Base-by-base conservation (phyloP, 2,888 invertebrate species). In the Lasioglossum oenotherae region DNA sequence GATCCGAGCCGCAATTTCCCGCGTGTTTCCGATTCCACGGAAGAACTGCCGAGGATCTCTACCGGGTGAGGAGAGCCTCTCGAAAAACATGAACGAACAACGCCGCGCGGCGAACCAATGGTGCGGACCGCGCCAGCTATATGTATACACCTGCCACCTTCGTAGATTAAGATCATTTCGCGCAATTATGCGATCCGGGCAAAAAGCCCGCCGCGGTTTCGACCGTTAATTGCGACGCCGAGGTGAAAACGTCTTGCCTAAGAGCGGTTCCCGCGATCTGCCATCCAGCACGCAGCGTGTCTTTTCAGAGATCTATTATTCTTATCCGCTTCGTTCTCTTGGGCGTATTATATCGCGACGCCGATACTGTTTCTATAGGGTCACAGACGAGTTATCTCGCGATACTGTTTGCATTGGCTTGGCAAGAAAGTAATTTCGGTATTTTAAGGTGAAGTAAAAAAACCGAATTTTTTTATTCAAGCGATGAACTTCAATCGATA, bases 61-160 rank as follows among this genome's bases (percentile, higher is more conserved):
- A n/a, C n/a, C 23, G 49, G 35, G 38, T 27, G 31, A 35, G 31
- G 38, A n/a, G 23, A 16, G 1, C 16, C 5, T 1, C n/a, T 57
- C 73, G 77, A 85, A 88, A 90, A 90, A 84, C 81, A 23, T 23
- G 49, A 38, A 57, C 41, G 38, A 78, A 60, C 79, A 69, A 49
- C 49, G 53, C 64, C 44, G 76, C 80, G 64, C 74, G 49, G 23
- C 49, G 49, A 23, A 53, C 49, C 49, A 53, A 53, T 53, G 49
- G 49, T 53, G 23, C n/a, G 72, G 38, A 12, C 23, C 41, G 1
- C 69, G n/a, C 71, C n/a, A 44, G 49, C 76, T 46, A 46, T 16
- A 46, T 74, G 77, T 80, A 79, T 19, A 57, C 88, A 89, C 90
- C 89, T 89, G 89, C 88, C 90, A 90, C 74, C 83, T 83, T 80